Evolutionary conservation across 2,888 invertebrate species (phyloP).

Genomic region (Phengaris arion): DNA sequence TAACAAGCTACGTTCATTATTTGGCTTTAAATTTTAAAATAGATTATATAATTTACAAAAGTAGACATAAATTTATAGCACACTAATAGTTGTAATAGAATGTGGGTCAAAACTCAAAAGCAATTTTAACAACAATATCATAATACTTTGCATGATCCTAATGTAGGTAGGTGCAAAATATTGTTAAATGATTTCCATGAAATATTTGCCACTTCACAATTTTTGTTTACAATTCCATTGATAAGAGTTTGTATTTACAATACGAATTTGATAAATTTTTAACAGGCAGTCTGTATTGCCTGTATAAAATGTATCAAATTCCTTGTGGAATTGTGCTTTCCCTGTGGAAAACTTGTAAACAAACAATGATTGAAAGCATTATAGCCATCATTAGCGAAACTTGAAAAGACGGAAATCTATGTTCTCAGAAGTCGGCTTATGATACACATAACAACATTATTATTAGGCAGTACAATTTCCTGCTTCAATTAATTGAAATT

Average conservation of each 20-base stretch:
- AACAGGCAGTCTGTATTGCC: no score
- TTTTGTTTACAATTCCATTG: no score
- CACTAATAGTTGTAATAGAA: not conserved
- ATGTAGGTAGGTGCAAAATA: no score
- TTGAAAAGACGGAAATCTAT: not conserved
- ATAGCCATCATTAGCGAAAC: not conserved
- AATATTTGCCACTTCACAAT: no score
- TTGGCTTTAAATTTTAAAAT: not conserved
- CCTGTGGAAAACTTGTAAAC: not conserved
- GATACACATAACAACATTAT: not conserved
- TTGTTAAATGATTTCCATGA: no score
- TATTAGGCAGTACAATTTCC: not conserved
- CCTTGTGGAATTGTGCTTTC: no score
- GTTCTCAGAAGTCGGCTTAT: not conserved
- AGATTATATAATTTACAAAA: not conserved
- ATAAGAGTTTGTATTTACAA: no score
- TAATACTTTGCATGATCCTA: no score
- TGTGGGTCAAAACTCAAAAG: not conserved
- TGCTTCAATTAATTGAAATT: not conserved
- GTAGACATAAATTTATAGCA: not conserved
- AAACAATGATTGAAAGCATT: not conserved
- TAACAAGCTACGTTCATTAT: not conserved
- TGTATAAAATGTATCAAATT: no score
- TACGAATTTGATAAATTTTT: no score
- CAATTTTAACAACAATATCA: not conserved